A percentile compares a stretch with the other conserved stretches of the same genome.
These are phyloP conservation scores for Cyaniris semiargus DNA, from an alignment of 2,888 invertebrate species.

Conservation along the genomic window DNA sequence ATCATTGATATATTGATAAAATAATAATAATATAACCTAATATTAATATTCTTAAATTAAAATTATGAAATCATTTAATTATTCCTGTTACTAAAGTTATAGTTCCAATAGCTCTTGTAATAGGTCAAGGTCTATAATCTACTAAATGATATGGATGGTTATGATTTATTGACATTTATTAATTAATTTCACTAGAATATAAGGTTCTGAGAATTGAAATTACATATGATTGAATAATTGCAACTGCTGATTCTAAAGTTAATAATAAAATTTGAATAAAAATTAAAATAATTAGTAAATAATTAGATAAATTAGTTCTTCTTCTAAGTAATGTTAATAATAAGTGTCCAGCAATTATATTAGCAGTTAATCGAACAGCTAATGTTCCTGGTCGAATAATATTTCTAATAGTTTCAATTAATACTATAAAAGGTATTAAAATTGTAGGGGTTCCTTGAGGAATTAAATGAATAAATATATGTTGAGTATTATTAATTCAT, in stretches of 20 bases:
- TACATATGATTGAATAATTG: slow-evolving; percentile 84
- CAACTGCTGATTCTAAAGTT: slow-evolving; percentile 81
- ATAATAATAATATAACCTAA: slow-evolving; percentile 70
- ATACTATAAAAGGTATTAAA: slow-evolving; percentile 86
- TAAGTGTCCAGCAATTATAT: slow-evolving; percentile 89
- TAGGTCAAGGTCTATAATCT: slow-evolving; percentile 83
- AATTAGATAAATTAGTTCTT: slow-evolving; percentile 49
- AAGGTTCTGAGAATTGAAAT: slow-evolving; percentile 83
- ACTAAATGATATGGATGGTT: slow-evolving; percentile 85
- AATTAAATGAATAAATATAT: slow-evolving; percentile 85
- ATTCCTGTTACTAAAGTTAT: slow-evolving; percentile 79
- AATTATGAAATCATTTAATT: slow-evolving; percentile 83
- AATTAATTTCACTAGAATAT: slow-evolving; percentile 84
- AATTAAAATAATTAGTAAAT: slow-evolving; percentile 61
- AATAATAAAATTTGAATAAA: slow-evolving; percentile 75
- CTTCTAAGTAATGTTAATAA: slow-evolving; percentile 81
- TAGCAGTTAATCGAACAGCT: slow-evolving; percentile 86
- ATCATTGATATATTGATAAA: slow-evolving; percentile 83
- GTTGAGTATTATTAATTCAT: slow-evolving; percentile 81
- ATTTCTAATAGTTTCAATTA: slow-evolving; percentile 88
- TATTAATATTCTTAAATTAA: slow-evolving; percentile 74
- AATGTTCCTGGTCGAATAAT: slow-evolving; percentile 85
- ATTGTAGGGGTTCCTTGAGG: slow-evolving; percentile 82
- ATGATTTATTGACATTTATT: slow-evolving; percentile 71
- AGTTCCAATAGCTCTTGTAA: slow-evolving; percentile 80